Evolutionary conservation across 1,140 invertebrate genomes (phyloP).

Genomic region (Micrasema minimum): DNA sequence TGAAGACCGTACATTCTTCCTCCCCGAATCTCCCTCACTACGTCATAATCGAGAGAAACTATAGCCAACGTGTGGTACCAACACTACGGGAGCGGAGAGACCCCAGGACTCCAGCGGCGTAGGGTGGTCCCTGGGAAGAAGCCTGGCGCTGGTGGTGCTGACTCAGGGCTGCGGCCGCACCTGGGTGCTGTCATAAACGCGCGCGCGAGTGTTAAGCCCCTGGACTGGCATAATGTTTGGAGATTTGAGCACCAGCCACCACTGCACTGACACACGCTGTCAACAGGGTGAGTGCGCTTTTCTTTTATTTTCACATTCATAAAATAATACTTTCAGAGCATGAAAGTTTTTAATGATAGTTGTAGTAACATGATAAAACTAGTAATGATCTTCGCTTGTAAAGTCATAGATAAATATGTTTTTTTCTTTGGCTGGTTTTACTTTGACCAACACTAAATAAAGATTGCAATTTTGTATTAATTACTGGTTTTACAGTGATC

Average conservation of each 20-base stretch:
- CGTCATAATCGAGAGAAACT: constrained; percentile 17
- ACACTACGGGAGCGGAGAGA: constrained; percentile 12
- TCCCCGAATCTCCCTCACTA: constrained; percentile 34
- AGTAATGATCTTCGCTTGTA: too few relatives aligned
- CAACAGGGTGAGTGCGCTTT: constrained; percentile 22
- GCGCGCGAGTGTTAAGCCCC: constrained; percentile 25
- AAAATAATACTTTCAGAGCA: too few relatives aligned
- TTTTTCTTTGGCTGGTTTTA: too few relatives aligned
- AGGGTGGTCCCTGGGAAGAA: not conserved
- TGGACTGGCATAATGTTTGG: constrained; percentile 24
- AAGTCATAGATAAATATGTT: too few relatives aligned
- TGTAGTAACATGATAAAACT: too few relatives aligned
- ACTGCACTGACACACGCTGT: constrained; percentile 10
- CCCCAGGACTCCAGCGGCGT: not conserved
- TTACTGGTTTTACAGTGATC: too few relatives aligned
- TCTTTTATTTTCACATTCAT: constrained; percentile 18
- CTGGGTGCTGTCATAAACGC: constrained; percentile 31
- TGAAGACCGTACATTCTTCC: constrained; percentile 28
- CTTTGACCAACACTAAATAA: too few relatives aligned
- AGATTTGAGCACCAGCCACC: constrained; percentile 25
- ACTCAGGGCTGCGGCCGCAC: constrained; percentile 20
- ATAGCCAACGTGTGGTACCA: constrained; percentile 7
- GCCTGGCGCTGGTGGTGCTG: constrained; percentile 1
- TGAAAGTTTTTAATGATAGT: too few relatives aligned
- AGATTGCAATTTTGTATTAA: too few relatives aligned